These are phyloP conservation scores for Spinus pinus DNA, from an alignment of 2,797 vertebrate genomes.

Conservation along the genomic window DNA sequence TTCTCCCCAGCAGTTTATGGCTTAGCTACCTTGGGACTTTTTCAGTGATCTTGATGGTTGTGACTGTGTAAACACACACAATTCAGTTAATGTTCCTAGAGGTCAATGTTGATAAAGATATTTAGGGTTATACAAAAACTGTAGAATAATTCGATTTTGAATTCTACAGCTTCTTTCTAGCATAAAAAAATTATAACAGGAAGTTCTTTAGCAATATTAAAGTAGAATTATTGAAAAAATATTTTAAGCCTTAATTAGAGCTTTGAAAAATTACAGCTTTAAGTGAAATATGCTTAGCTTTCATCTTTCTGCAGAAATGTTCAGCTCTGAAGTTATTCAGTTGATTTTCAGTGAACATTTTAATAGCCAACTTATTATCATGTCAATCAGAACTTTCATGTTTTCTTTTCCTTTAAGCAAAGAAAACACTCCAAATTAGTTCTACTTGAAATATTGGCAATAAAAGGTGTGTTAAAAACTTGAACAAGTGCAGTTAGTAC, in stretches of 20 bases:
- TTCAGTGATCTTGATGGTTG: not conserved
- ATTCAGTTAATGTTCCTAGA: not conserved
- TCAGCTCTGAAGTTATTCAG: slow-evolving; percentile 6
- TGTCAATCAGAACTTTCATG: slow-evolving; percentile 6
- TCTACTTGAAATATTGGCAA: not conserved
- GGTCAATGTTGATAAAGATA: not conserved
- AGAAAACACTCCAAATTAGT: not conserved
- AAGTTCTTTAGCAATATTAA: not conserved
- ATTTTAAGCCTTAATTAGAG: slow-evolving; percentile 39
- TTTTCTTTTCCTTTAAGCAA: slow-evolving; percentile 17
- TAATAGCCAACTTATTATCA: slow-evolving; percentile 5
- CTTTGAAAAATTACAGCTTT: slow-evolving; percentile 39
- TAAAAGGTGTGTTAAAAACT: not conserved
- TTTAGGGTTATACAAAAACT: not conserved
- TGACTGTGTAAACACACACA: not conserved
- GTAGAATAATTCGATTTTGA: not conserved
- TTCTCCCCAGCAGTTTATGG: not conserved
- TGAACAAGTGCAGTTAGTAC: not conserved
- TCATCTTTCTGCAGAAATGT: slow-evolving; percentile 9
- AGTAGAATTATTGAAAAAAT: slow-evolving; percentile 9
- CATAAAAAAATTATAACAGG: not conserved
- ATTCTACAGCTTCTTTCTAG: not conserved
- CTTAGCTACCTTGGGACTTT: accelerated
- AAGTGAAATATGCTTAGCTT: slow-evolving; percentile 38
- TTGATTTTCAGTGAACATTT: slow-evolving; percentile 20